Base-by-base conservation (phyloP, 2,888 invertebrate species). In the Euzophera pinguis region DNA sequence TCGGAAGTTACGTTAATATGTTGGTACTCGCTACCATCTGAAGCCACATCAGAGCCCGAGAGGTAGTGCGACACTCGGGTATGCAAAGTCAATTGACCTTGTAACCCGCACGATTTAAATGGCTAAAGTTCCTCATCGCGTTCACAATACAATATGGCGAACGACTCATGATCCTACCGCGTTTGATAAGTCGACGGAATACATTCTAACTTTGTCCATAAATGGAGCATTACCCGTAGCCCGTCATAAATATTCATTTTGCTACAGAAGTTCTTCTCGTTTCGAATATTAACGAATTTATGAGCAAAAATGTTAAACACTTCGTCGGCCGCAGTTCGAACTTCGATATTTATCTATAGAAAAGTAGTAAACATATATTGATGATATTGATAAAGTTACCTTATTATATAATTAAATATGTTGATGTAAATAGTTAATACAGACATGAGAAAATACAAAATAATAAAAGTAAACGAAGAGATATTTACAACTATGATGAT, bases 211-310 rank as follows among this genome's bases (percentile, higher is more conserved):
- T 89, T 87, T 78, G 76, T 78, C 81, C 84, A 87, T 86, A 87
- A 87, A 87, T 81, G 86, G 81, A 77, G 79, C 78, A 81, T 85
- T 83, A 84, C 80, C 78, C 78, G 79, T 73, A 79, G 81, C 76
- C 75, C 73, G 81, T 82, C 82, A 87, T 89, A 88, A 89, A 89
- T 89, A 89, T 88, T 89, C 86, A 89, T 88, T 87, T 86, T 84
- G 75, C 76, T 73, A 82, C 78, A 73, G 78, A 88, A 87, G 84
- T 87, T 88, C 77, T 81, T 76, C 78, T 78, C 73, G 62, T 72
- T 73, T 73, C 70, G 84, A 78, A 84, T 87, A 88, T 87, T 83
- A 84, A 81, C 74, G 75, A 87, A 87, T 87, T 86, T 89, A 87
- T 84, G 85, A 77, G 81, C 75, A 78, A 86, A 81, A 81, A 85